Conservation (phyloP, 2,113 vertebrate genomes). For the Todiramphus saurophagus region DNA sequence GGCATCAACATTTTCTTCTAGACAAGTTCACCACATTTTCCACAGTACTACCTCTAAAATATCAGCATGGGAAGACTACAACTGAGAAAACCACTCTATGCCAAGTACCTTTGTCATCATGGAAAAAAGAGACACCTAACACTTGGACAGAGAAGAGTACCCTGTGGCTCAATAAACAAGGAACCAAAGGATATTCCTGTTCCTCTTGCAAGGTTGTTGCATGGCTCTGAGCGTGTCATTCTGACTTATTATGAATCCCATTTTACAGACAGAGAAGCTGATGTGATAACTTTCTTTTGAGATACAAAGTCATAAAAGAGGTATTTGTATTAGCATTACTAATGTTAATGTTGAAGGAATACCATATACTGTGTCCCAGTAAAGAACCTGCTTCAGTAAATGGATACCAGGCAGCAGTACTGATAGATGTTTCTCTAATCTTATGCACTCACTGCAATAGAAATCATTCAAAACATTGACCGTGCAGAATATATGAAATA, state of each 20-base stretch:
- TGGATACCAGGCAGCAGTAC: background rate
- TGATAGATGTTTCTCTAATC: background rate
- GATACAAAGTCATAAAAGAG: background rate
- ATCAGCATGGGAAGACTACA: background rate
- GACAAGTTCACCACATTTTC: background rate
- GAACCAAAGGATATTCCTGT: background rate
- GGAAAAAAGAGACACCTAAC: background rate
- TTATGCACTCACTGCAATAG: background rate
- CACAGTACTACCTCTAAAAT: background rate
- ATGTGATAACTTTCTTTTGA: background rate
- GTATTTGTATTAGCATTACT: background rate
- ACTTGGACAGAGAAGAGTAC: background rate
- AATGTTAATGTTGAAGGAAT: background rate
- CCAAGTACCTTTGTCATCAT: background rate
- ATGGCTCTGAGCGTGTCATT: background rate
- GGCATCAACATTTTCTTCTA: background rate
- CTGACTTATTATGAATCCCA: background rate
- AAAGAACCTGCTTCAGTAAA: background rate
- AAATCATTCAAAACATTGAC: background rate
- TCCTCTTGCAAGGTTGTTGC: background rate
- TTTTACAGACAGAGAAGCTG: background rate
- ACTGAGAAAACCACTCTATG: background rate
- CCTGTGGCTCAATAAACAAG: background rate
- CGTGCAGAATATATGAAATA: background rate
- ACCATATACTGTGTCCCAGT: background rate